Percentiles rank a stretch among this genome's conserved stretches.
phyloP scores from a whole-genome alignment of 64 coral and sea anemone genomes.

The Pocillopora verrucosa region DNA sequence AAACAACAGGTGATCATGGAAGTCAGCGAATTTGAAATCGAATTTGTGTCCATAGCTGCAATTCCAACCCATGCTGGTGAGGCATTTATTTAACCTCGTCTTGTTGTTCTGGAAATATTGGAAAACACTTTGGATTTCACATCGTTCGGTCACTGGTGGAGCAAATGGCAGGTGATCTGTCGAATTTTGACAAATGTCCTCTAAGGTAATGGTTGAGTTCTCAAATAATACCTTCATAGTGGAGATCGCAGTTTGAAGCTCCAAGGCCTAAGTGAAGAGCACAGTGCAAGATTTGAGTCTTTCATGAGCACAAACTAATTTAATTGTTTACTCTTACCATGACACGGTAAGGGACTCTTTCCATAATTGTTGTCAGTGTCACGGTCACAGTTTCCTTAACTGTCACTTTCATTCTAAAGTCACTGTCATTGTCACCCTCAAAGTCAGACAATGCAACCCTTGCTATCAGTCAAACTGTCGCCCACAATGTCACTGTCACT shows the following conservation, averaged over 20 bases:
- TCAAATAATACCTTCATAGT: slow-evolving; percentile 37
- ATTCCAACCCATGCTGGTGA: slow-evolving; percentile 19
- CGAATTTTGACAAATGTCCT: slow-evolving; percentile 23
- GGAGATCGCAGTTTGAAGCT: slow-evolving; percentile 29
- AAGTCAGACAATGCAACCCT: too few relatives aligned
- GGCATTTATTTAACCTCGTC: slow-evolving; percentile 36
- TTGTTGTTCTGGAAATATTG: slow-evolving; percentile 70
- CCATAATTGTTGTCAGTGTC: too few relatives aligned
- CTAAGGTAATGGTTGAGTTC: slow-evolving; percentile 15
- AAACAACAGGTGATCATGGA: slow-evolving; percentile 52
- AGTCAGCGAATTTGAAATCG: slow-evolving; percentile 43
- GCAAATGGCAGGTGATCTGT: neutral
- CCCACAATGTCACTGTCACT: too few relatives aligned
- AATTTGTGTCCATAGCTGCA: neutral
- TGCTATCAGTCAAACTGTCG: too few relatives aligned
- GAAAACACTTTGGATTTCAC: slow-evolving; percentile 53
- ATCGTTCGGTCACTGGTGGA: neutral
- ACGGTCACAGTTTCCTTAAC: too few relatives aligned
- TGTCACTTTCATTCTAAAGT: too few relatives aligned
- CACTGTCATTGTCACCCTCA: too few relatives aligned
- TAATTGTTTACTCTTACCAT: too few relatives aligned
- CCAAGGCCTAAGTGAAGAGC: neutral
- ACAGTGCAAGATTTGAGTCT: too few relatives aligned
- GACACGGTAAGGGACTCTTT: too few relatives aligned
- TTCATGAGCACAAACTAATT: too few relatives aligned